Evolutionary conservation across 2,888 invertebrate genomes (phyloP), one percentile per base, ranked within the genome.

Genomic region (Drosophila nigricruria): DNA sequence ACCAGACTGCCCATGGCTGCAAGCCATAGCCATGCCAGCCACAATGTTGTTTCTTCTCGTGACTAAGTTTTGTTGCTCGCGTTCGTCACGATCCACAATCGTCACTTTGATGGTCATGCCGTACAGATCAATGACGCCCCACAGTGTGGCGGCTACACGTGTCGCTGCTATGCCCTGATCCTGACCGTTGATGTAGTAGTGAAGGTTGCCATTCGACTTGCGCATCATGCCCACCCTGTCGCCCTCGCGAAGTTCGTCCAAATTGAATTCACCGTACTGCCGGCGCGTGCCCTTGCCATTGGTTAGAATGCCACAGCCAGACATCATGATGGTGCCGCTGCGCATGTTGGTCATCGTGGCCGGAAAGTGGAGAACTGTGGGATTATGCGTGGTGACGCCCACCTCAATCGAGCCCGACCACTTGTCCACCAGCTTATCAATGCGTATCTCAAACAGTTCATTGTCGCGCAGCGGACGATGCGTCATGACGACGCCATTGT

Each of bases 321-420:
- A 98, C 98, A 99, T 98, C 97, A 97, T 97, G 36, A 97, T 97
- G 1, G 97, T 97, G 10, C 98, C 96, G 27, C 96, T 95, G 65
- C 98, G 95, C 97, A 98, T 97, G 92, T 98, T 98, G 0, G 98
- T 98, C 98, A 99, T 98, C 2, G 98, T 99, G 0, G 98, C 97
- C 3, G 98, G 99, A 92, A 98, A 98, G 70, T 98, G 96, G 66
- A 98, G 94, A 0, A 95, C 95, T 1, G 96, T 95, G 3, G 99
- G 98, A 93, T 98, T 97, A 91, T 98, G 98, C 14, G 97, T 97
- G 0, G 98, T 98, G 10, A 99, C 96, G 38, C 98, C 98, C 79
- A 98, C 97, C 94, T 96, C 92, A 62, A 93, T 93, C 4, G 92
- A 93, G 0, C 93, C 93, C 42, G 98, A 98, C 98, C 98, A 98